Evolutionary conservation across 1,140 invertebrate genomes (phyloP), one percentile per base, ranked within the genome.

Genomic region (Zophobas atratus): DNA sequence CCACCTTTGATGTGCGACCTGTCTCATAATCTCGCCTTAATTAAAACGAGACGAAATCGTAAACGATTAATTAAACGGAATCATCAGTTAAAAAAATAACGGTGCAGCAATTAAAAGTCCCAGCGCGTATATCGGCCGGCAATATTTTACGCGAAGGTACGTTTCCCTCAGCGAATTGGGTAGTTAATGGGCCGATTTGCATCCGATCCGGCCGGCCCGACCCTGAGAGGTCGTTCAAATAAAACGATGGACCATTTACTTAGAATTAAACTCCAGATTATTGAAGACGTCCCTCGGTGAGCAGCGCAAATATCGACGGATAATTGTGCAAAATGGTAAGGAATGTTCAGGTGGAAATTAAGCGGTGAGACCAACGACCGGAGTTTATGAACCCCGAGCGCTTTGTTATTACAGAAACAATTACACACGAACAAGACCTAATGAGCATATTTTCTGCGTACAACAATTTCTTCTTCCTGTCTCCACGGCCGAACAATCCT

Each of bases 361-460:
- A 63, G 39, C 41, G 35, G 51, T 38, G 55, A 71, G 79, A 78
- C 79, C 79, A 80, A 80, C 74, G 79, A 80, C 79, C 79, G 41
- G 55, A 80, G 79, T 80, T 73, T 80, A 80, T 80, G 79, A 80
- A 80, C 76, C 39, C 60, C 46, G 53, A 76, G 60, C 67, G 77
- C 77, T 80, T 80, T 80, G 76, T 80, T 80, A 78, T 80, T 78
- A 78, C 49, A 77, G 75, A 53, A 74, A 80, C 79, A 80, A 80
- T 80, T 80, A 80, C 76, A 80, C 76, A 63, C 79, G 77, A 80
- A 80, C 77, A 78, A 77, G 77, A 78, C 77, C 71, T 80, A 80
- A 80, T 80, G 79, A 80, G 77, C 79, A 78, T 78, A 76, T 80
- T 80, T 78, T 76, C 72, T 78, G 77, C 76, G 76, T 78, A 80